phyloP scores from a whole-genome alignment of 2,888 invertebrate species.

The Odontocerum albicorne region DNA sequence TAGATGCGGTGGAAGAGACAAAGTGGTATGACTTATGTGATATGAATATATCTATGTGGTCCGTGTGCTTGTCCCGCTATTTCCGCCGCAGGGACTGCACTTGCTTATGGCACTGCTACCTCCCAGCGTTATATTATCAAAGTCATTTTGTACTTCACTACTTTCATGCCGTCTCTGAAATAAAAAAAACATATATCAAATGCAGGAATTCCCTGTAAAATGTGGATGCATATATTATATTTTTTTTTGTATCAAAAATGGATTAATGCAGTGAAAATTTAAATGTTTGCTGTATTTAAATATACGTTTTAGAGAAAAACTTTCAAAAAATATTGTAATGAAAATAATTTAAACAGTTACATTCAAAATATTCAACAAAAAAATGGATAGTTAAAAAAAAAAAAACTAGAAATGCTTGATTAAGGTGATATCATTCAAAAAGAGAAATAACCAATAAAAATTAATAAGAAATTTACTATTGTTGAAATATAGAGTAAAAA shows the following conservation, averaged over 20 bases:
- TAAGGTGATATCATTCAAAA: no score
- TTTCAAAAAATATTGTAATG: neutral
- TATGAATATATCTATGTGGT: no score
- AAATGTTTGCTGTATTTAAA: neutral
- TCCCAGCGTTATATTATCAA: conserved; percentile 66
- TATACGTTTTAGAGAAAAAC: neutral
- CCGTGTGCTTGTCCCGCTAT: conserved; percentile 13
- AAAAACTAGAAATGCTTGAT: conserved; percentile 3
- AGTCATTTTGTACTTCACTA: conserved; percentile 63
- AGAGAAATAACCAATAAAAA: no score
- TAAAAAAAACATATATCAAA: neutral
- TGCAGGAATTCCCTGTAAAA: neutral
- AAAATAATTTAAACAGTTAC: no score
- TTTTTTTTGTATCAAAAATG: neutral
- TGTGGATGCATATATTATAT: neutral
- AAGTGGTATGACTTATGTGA: no score
- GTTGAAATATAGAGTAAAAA: no score
- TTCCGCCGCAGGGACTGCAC: conserved; percentile 63
- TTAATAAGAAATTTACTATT: no score
- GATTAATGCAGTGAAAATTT: neutral
- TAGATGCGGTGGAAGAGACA: no score
- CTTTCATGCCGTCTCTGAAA: conserved; percentile 75
- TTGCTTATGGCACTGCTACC: conserved; percentile 68
- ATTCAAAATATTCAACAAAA: no score
- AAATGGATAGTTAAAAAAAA: no score